Evolutionary conservation across 2,888 invertebrate species (phyloP).

Genomic region (Andrena flavipes): DNA sequence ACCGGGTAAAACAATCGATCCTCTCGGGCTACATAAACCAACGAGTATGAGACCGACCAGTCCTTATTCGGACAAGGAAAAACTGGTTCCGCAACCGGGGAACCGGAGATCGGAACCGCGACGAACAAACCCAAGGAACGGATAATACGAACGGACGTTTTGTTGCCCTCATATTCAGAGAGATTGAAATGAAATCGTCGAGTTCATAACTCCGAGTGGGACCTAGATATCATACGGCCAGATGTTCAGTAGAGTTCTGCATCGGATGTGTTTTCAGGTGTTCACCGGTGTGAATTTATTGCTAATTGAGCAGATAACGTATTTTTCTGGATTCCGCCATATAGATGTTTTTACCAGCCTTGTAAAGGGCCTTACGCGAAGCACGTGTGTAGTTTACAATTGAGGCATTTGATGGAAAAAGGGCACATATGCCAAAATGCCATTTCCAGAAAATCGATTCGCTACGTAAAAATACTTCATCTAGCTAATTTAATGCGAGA

Average conservation of each 20-base stretch:
- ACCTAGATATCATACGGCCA: background rate
- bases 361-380: too few species aligned
- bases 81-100: conserved; percentile 65
- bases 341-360: too few species aligned
- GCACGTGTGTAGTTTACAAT: too few species aligned
- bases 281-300: background rate
- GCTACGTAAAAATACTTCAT: too few species aligned
- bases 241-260: background rate
- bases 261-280: too few species aligned
- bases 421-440: too few species aligned
- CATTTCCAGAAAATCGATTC: too few species aligned
- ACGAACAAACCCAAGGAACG: conserved; percentile 58
- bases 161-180: conserved; percentile 52
- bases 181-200: conserved; percentile 55
- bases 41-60: conserved; percentile 64
- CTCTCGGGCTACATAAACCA: conserved; percentile 57
- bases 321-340: too few species aligned
- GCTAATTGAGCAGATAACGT: background rate
- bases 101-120: conserved; percentile 59
- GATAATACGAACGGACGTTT: conserved; percentile 52
- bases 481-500: too few species aligned
- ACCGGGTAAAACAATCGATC: conserved; percentile 68
- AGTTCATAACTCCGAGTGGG: conserved; percentile 1
- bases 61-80: conserved; percentile 70
- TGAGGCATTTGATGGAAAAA: too few species aligned